phyloP scores from a whole-genome alignment of 2,113 vertebrate species.

The Corapipo altera region DNA sequence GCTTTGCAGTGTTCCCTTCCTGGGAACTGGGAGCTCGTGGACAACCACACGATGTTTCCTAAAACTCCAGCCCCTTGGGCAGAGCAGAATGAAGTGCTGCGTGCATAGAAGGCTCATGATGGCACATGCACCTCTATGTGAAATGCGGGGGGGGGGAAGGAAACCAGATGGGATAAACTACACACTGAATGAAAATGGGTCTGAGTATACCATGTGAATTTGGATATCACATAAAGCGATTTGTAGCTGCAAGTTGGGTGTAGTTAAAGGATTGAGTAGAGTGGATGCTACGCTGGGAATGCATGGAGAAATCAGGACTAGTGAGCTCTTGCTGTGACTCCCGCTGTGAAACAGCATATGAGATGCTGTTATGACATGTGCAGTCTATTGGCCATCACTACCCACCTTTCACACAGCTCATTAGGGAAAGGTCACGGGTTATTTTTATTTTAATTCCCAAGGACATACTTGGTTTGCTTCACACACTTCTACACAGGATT shows the following conservation, averaged over 20 bases:
- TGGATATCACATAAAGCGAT: neutral
- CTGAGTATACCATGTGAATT: neutral
- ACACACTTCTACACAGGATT: constrained; percentile 27
- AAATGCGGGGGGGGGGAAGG: neutral
- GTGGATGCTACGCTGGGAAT: neutral
- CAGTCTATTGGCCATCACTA: constrained; percentile 21
- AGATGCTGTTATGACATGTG: constrained; percentile 51
- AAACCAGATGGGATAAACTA: neutral
- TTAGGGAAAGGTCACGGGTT: constrained; percentile 45
- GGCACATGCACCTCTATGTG: neutral
- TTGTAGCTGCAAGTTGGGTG: neutral
- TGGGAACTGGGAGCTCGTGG: neutral
- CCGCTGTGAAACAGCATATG: neutral
- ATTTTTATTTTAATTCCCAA: constrained; percentile 46
- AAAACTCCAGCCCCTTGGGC: neutral
- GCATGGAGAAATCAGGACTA: constrained; percentile 3
- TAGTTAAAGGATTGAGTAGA: neutral
- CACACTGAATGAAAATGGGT: neutral
- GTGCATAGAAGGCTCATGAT: neutral
- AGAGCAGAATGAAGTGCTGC: fast-evolving
- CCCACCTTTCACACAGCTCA: constrained; percentile 49
- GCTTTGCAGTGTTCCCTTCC: neutral
- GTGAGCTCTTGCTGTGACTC: constrained; percentile 32
- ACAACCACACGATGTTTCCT: fast-evolving
- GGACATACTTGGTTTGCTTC: constrained; percentile 11